Evolutionary conservation across 2,888 invertebrate genomes (phyloP), one percentile per base, ranked within the genome.

Genomic region (Kuschelorhynchus macadamiae): DNA sequence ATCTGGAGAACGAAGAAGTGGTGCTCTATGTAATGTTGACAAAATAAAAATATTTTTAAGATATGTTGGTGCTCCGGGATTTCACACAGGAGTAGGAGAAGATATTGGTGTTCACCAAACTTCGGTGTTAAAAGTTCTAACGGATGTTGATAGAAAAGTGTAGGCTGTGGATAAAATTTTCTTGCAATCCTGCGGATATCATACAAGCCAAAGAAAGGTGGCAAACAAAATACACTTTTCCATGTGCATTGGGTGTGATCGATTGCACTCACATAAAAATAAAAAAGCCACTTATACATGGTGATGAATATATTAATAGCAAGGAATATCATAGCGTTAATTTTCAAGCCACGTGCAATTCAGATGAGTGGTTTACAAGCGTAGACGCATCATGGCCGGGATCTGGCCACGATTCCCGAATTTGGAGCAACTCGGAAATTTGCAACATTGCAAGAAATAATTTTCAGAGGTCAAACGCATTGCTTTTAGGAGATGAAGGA

Each of bases 401-500:
- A 8, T 71, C 70, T 1, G 3, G 2, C 7, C 62, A 71, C 32
- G 71, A 72, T 42, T 62, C 50, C 30, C 14, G 64, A n/a, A 72
- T 73, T 14, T 72, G 64, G 73, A 36, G 47, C 47, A 70, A 72
- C 39, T 65, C 61, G 7, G 41, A 12, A 11, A 12, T 36, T 36
- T 9, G 3, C 12, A 12, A 36, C 12, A 46, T 46, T 12, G 46
- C 21, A 9, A 8, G 14, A 12, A 3, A 17, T 3, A 46, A 11
- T n/a, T 46, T 46, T 46, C 21, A 17, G 46, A 17, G 2, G 8
- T 9, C 2, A 1, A 12, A 67, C 32, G 55, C 65, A 9, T 33
- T 68, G 30, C 52, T 73, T 33, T 55, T 73, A 52, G 71, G 71
- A 21, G 70, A 74, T 70, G 68, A 66, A 39, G 68, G 71, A 14